phyloP scores from a whole-genome alignment of 1,140 invertebrate genomes.

The Callitettix versicolor region DNA sequence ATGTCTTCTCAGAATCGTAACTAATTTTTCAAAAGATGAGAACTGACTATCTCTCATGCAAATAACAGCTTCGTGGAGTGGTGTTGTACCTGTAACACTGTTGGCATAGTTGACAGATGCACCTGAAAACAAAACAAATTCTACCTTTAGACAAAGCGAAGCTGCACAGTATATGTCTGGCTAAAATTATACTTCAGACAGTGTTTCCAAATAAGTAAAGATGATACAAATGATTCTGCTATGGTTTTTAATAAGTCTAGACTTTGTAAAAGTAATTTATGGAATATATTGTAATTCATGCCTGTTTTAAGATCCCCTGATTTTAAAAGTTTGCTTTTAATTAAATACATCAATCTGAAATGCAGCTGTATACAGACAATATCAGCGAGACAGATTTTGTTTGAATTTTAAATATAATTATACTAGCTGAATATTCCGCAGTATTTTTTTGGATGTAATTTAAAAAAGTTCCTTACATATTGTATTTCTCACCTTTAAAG shows the following conservation, averaged over 20 bases:
- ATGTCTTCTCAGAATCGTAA: conserved; percentile 36
- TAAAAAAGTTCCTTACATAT: no score
- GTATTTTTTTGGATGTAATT: no score
- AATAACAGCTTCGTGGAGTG: conserved; percentile 40
- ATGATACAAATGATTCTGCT: no score
- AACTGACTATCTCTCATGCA: conserved; percentile 7
- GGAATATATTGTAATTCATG: no score
- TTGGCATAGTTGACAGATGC: conserved; percentile 44
- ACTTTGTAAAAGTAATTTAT: not conserved
- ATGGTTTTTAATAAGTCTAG: not conserved
- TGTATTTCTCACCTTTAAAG: no score
- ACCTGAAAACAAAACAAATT: conserved; percentile 38
- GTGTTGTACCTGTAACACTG: conserved; percentile 42
- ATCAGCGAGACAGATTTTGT: no score
- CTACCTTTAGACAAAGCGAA: not conserved
- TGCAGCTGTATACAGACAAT: no score
- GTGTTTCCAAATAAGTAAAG: not conserved
- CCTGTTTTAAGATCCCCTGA: no score
- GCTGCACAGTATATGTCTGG: not conserved
- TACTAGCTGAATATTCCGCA: no score
- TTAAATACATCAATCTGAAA: no score
- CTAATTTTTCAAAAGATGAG: conserved; percentile 30
- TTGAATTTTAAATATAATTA: no score
- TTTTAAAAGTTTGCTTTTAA: no score
- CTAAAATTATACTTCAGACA: not conserved